Percentiles rank a stretch among this genome's conserved stretches.
Evolutionary conservation across 1,140 invertebrate species (phyloP).

Genomic region (Penaeus vannamei): DNA sequence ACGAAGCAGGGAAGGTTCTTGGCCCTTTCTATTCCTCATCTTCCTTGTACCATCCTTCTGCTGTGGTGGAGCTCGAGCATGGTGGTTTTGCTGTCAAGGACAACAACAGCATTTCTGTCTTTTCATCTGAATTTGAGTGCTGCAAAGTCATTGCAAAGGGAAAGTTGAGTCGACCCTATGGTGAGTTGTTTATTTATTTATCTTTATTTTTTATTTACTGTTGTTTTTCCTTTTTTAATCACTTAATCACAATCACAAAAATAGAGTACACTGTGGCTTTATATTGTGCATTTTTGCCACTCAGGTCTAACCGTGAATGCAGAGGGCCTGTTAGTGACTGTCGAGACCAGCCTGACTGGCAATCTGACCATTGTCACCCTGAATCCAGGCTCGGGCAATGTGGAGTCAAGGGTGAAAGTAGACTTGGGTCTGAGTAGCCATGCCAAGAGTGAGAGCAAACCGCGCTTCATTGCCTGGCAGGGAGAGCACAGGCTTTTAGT

Average conservation of each 20-base stretch:
- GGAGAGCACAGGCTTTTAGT: constrained; percentile 20
- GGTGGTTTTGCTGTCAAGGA: constrained; percentile 49
- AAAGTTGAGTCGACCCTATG: constrained; percentile 32
- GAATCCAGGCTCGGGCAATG: not conserved
- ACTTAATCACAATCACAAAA: not conserved
- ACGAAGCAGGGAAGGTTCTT: not conserved
- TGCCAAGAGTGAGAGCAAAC: constrained; percentile 36
- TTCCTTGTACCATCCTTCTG: constrained; percentile 40
- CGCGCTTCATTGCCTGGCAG: constrained; percentile 47
- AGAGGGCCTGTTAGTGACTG: constrained; percentile 36
- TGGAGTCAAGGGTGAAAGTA: not conserved
- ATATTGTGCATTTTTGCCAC: too few species aligned
- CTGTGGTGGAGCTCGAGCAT: constrained; percentile 13
- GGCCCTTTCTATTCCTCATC: not conserved
- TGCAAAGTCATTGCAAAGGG: not conserved
- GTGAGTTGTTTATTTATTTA: constrained; percentile 2
- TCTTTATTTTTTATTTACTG: not conserved
- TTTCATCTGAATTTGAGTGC: constrained; percentile 22
- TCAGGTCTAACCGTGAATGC: constrained; percentile 43
- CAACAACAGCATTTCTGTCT: constrained; percentile 23
- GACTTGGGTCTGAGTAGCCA: constrained; percentile 21
- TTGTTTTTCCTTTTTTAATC: not conserved
- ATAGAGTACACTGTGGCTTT: not conserved
- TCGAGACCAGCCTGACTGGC: not conserved
- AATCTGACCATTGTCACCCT: constrained; percentile 1